Conservation (phyloP, 2,113 vertebrate species). For the Chelonoidis abingdonii region DNA sequence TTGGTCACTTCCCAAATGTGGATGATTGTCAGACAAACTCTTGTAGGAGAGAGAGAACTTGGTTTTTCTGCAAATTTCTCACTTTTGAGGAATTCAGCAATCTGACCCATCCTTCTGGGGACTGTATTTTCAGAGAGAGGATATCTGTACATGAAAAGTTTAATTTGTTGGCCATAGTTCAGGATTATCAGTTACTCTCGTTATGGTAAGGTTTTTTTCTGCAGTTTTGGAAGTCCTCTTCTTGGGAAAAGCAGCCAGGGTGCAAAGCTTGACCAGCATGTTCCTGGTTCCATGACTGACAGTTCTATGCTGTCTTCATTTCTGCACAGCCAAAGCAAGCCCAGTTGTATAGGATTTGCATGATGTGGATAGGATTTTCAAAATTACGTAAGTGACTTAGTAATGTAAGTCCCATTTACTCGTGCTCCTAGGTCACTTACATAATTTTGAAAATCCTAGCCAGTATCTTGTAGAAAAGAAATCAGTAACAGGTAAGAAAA, state of each 20-base stretch:
- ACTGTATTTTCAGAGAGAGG: neutral
- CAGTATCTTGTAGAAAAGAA: constrained; percentile 60
- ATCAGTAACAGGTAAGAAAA: constrained; percentile 62
- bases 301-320: neutral
- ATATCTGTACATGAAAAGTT: neutral
- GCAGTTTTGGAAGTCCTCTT: neutral
- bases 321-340: neutral
- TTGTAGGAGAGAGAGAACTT: neutral
- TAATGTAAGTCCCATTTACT: neutral
- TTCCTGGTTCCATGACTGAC: neutral
- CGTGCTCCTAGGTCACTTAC: neutral
- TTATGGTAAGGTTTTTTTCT: neutral
- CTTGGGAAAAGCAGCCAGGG: neutral
- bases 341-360: neutral
- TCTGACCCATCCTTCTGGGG: neutral
- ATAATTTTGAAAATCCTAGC: constrained; percentile 27
- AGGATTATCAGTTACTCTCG: neutral
- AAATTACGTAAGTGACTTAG: neutral
- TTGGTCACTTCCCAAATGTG: neutral
- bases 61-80: neutral
- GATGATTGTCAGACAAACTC: neutral
- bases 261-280: neutral
- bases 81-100: accelerated
- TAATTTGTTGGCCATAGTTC: neutral
- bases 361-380: neutral